A percentile compares a stretch with the other conserved stretches of the same genome.
phyloP scores from a whole-genome alignment of 30 jellyfish, hydroid and myxozoan genomes.

The Hydractinia symbiolongicarpus region DNA sequence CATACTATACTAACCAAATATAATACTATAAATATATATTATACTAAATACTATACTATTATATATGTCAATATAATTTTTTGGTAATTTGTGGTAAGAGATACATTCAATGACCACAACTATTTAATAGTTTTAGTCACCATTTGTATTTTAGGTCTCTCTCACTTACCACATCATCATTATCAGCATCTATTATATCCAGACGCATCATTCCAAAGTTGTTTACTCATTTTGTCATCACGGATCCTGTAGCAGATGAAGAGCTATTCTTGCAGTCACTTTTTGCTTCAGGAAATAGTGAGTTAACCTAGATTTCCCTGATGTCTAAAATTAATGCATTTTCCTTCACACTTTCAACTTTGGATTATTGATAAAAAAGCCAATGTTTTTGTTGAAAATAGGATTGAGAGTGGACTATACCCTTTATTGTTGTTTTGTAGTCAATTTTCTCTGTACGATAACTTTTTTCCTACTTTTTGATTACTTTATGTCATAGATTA shows the following conservation, averaged over 20 bases:
- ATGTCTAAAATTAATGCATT: not conserved
- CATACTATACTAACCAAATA: too few species aligned
- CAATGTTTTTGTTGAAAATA: too few species aligned
- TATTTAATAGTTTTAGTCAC: too few species aligned
- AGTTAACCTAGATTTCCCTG: not conserved
- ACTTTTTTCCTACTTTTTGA: not conserved
- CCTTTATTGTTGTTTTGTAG: not conserved
- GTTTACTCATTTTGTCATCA: constrained; percentile 53
- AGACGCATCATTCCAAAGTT: constrained; percentile 49
- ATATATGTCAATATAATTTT: too few species aligned
- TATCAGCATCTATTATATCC: constrained; percentile 47
- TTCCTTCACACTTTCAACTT: not conserved
- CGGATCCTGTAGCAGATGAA: constrained; percentile 77
- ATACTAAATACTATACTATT: too few species aligned
- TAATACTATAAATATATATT: too few species aligned
- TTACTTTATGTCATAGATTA: not conserved
- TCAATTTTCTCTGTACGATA: not conserved
- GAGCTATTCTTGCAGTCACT: constrained; percentile 45
- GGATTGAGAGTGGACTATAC: too few species aligned
- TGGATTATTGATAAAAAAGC: too few species aligned
- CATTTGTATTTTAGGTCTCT: too few species aligned
- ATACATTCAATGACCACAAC: too few species aligned
- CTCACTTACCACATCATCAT: not conserved
- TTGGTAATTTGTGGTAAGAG: too few species aligned
- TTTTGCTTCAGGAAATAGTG: constrained; percentile 34